Percentiles rank a stretch among this genome's conserved stretches.
phyloP scores from a whole-genome alignment of 2,888 invertebrate genomes.

The Dasysyrphus albostriatus region DNA sequence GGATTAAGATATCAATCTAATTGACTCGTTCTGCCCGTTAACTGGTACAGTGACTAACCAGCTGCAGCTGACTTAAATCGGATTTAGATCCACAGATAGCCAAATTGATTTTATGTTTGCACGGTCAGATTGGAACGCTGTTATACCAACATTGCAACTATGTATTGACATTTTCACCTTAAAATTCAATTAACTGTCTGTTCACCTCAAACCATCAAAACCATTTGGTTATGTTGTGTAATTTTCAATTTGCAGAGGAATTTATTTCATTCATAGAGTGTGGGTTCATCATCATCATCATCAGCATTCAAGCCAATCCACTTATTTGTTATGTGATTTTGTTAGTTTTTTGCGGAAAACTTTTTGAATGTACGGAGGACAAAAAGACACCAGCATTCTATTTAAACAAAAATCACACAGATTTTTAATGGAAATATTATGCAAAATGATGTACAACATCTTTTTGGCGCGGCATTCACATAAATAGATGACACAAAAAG shows the following conservation, averaged over 20 bases:
- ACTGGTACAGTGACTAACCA: conserved; percentile 22
- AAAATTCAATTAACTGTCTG: conserved; percentile 62
- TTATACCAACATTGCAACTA: too few relatives aligned
- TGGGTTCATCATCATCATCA: conserved; percentile 21
- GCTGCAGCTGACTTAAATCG: conserved; percentile 33
- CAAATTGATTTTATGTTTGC: conserved; percentile 63
- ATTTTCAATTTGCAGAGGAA: conserved; percentile 30
- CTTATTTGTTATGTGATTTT: conserved; percentile 51
- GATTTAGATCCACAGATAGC: conserved; percentile 64
- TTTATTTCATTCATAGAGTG: conserved; percentile 16
- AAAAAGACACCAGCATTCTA: conserved; percentile 25
- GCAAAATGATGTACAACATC: conserved; percentile 70
- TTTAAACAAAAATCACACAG: conserved; percentile 42
- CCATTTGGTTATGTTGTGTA: conserved; percentile 44
- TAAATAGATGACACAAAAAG: conserved; percentile 7
- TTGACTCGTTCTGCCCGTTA: conserved; percentile 37
- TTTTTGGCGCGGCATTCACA: conserved; percentile 39
- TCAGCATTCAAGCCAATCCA: conserved; percentile 47
- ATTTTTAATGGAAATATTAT: conserved; percentile 64
- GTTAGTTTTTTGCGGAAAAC: conserved; percentile 31
- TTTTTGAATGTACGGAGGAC: conserved; percentile 12
- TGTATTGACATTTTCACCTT: conserved; percentile 70
- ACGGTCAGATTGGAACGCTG: conserved; percentile 7
- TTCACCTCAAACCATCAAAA: conserved; percentile 38
- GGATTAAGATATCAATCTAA: conserved; percentile 67